Evolutionary conservation across 2,113 vertebrate genomes (phyloP).

Genomic region (Pteropus alecto): DNA sequence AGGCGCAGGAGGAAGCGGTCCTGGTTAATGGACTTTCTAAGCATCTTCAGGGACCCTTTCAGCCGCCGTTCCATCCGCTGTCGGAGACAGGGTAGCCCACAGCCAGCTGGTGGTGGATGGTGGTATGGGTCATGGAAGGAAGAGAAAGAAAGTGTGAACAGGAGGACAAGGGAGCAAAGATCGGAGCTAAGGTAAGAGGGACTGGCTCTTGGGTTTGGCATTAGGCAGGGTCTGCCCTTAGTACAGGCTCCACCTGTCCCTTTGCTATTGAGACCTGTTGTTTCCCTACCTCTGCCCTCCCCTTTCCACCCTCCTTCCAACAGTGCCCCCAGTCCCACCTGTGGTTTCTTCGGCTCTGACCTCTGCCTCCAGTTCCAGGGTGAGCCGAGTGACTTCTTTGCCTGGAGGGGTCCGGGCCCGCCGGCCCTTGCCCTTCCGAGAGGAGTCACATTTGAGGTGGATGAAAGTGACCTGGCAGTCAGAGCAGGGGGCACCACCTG

Average conservation of each 20-base stretch:
- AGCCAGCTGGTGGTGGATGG: constrained; percentile 84
- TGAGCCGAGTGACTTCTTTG: constrained; percentile 95
- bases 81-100: constrained; percentile 92
- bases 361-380: constrained; percentile 95
- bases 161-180: neutral
- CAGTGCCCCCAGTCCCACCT: constrained; percentile 81
- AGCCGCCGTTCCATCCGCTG: constrained; percentile 95
- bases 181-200: neutral
- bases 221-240: neutral
- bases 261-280: neutral
- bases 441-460: constrained; percentile 97
- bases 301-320: neutral
- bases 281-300: neutral
- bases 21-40: constrained; percentile 98
- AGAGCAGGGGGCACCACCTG: constrained; percentile 88
- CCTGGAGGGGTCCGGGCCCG: constrained; percentile 91
- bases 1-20: constrained; percentile 96
- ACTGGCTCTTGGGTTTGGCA: neutral
- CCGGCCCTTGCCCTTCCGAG: constrained; percentile 90
- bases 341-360: constrained; percentile 94
- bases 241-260: neutral
- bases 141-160: neutral
- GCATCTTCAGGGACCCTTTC: constrained; percentile 94
- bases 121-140: neutral
- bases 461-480: constrained; percentile 97